Percentiles rank a stretch among this genome's conserved stretches.
Conservation (phyloP, 2,797 vertebrate species). For the Cichlasoma orientale region DNA sequence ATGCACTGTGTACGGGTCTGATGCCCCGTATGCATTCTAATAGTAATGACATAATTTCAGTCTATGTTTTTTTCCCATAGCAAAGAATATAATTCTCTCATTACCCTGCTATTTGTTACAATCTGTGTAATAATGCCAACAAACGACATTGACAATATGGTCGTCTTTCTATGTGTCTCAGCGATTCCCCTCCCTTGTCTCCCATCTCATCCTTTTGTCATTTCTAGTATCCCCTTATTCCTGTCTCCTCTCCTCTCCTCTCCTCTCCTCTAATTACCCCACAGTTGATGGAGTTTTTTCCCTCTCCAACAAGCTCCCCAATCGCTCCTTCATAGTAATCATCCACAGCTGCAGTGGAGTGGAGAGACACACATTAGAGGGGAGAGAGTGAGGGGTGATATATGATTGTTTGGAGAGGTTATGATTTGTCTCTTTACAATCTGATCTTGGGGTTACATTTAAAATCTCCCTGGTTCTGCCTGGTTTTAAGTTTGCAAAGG, state of each 20-base stretch:
- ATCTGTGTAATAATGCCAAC: not conserved
- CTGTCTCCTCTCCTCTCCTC: not conserved
- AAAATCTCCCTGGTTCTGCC: slow-evolving; percentile 42
- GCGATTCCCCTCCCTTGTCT: not conserved
- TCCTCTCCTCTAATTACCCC: slow-evolving; percentile 55
- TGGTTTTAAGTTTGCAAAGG: slow-evolving; percentile 2
- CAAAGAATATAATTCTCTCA: not conserved
- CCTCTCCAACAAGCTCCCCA: slow-evolving; percentile 59
- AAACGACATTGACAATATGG: not conserved
- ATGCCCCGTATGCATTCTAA: not conserved
- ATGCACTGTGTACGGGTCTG: not conserved
- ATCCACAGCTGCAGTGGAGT: slow-evolving; percentile 74
- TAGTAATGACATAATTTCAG: not conserved
- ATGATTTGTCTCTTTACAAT: slow-evolving; percentile 47
- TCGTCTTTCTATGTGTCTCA: not conserved
- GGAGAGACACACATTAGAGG: slow-evolving; percentile 41
- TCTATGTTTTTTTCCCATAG: not conserved
- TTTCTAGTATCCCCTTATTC: not conserved
- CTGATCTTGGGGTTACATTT: slow-evolving; percentile 44
- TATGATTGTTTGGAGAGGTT: slow-evolving; percentile 48
- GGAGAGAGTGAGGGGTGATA: not conserved
- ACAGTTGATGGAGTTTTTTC: slow-evolving; percentile 57
- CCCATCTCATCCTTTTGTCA: slow-evolving; percentile 15
- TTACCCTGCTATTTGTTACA: slow-evolving; percentile 9
- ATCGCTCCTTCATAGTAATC: slow-evolving; percentile 67